phyloP scores from a whole-genome alignment of 2,888 invertebrate species.

The Drosophila ustulata region DNA sequence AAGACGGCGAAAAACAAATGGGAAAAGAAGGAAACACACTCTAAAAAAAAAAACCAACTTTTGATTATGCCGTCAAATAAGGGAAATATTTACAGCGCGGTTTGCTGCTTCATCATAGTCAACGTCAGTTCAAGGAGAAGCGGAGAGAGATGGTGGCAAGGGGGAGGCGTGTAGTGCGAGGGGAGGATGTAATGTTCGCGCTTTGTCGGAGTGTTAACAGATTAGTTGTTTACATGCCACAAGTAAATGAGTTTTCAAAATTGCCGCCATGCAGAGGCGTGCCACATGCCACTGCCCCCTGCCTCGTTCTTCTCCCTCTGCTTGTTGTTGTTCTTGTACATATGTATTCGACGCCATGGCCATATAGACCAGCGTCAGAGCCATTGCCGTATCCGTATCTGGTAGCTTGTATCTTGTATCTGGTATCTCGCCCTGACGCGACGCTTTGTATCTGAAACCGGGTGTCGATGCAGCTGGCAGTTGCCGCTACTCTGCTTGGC shows the following conservation, averaged over 20 bases:
- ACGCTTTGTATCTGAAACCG: slow-evolving; percentile 64
- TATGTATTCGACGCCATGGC: slow-evolving; percentile 44
- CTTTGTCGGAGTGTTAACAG: slow-evolving; percentile 83
- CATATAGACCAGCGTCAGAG: slow-evolving; percentile 32
- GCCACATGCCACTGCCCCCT: slow-evolving; percentile 22
- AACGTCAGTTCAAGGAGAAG: neutral
- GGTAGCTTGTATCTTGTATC: slow-evolving; percentile 44
- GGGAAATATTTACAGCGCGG: slow-evolving; percentile 71
- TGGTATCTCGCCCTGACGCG: slow-evolving; percentile 33
- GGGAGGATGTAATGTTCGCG: slow-evolving; percentile 59
- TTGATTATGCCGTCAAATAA: slow-evolving; percentile 69
- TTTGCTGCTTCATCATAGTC: slow-evolving; percentile 59
- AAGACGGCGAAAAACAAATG: slow-evolving; percentile 9
- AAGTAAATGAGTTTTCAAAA: slow-evolving; percentile 83
- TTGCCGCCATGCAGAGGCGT: slow-evolving; percentile 73
- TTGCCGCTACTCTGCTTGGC: slow-evolving; percentile 62
- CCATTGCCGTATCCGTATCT: slow-evolving; percentile 34
- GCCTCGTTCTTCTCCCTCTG: neutral
- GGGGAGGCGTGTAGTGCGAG: slow-evolving; percentile 16
- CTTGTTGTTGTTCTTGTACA: slow-evolving; percentile 16
- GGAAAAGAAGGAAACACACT: slow-evolving; percentile 15
- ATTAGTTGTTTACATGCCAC: slow-evolving; percentile 85
- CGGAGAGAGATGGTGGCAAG: neutral
- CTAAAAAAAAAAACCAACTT: slow-evolving; percentile 44
- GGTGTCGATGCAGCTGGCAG: slow-evolving; percentile 64